A percentile compares a stretch with the other conserved stretches of the same genome.
Evolutionary conservation across 2,113 vertebrate genomes (phyloP).

Genomic region (Anser brachyrhynchus): DNA sequence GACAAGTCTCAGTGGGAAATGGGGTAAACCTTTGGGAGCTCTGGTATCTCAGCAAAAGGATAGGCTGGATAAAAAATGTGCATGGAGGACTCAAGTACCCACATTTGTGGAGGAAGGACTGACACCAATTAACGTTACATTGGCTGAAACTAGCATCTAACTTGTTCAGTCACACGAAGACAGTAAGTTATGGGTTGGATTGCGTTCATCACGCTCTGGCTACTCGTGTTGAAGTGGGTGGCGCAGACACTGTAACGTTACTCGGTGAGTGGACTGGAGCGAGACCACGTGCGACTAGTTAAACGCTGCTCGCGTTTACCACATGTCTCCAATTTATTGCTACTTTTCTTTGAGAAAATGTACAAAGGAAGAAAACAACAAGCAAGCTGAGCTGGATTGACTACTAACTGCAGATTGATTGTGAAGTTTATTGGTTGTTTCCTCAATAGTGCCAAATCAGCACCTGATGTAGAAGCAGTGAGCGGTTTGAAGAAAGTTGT

Average conservation of each 20-base stretch:
- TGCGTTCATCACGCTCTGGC: neutral
- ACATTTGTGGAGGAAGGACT: neutral
- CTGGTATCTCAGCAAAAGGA: neutral
- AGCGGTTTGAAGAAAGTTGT: slow-evolving; percentile 52
- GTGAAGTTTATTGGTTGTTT: slow-evolving; percentile 73
- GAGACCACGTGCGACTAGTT: slow-evolving; percentile 34
- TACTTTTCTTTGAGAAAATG: slow-evolving; percentile 66
- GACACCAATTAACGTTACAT: neutral
- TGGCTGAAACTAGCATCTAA: neutral
- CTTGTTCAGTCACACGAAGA: neutral
- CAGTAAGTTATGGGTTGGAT: neutral
- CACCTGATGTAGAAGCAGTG: slow-evolving; percentile 60
- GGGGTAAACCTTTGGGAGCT: neutral
- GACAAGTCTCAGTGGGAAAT: neutral
- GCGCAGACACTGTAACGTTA: neutral
- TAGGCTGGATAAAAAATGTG: neutral
- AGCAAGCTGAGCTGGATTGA: slow-evolving; percentile 41
- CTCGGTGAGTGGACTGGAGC: neutral
- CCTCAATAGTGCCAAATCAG: slow-evolving; percentile 63
- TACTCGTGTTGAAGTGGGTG: neutral
- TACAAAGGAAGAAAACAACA: slow-evolving; percentile 62
- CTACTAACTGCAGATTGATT: slow-evolving; percentile 68
- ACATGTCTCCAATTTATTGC: slow-evolving; percentile 68
- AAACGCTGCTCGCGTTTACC: slow-evolving; percentile 35
- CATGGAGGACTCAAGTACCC: neutral